phyloP scores from a whole-genome alignment of 1,140 invertebrate genomes.

The Vollenhovia emeryi region DNA sequence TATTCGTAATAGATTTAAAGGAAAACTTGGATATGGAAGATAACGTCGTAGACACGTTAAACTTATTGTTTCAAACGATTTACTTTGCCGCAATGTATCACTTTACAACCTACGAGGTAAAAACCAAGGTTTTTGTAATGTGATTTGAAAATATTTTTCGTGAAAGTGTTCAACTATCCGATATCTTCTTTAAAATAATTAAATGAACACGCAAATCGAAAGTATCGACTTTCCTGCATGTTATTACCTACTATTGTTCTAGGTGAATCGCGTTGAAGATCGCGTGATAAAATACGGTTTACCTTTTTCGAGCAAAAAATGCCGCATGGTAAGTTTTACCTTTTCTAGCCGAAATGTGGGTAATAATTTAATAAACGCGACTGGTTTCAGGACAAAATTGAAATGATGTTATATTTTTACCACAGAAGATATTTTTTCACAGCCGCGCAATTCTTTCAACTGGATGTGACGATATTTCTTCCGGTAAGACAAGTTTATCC shows the following conservation, averaged over 20 bases:
- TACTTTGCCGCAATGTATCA: constrained; percentile 19
- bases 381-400: constrained; percentile 15
- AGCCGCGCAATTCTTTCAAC: constrained; percentile 4
- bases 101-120: constrained; percentile 2
- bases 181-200: background rate
- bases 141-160: no score
- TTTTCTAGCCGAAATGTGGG: background rate
- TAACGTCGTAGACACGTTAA: background rate
- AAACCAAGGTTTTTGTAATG: background rate
- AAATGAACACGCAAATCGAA: no score
- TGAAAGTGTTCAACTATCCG: background rate
- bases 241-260: constrained; percentile 32
- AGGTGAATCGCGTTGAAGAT: constrained; percentile 37
- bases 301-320: background rate
- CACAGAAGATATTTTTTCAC: constrained; percentile 27
- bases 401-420: constrained; percentile 49
- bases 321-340: constrained; percentile 10
- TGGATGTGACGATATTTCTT: constrained; percentile 16
- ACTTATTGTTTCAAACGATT: background rate
- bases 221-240: no score
- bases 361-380: background rate
- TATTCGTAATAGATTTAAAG: background rate
- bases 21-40: background rate
- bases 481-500: background rate
- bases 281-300: constrained; percentile 4